These are phyloP conservation scores for Rhagologus leucostigma DNA, from an alignment of 2,113 vertebrate genomes.

Conservation along the genomic window DNA sequence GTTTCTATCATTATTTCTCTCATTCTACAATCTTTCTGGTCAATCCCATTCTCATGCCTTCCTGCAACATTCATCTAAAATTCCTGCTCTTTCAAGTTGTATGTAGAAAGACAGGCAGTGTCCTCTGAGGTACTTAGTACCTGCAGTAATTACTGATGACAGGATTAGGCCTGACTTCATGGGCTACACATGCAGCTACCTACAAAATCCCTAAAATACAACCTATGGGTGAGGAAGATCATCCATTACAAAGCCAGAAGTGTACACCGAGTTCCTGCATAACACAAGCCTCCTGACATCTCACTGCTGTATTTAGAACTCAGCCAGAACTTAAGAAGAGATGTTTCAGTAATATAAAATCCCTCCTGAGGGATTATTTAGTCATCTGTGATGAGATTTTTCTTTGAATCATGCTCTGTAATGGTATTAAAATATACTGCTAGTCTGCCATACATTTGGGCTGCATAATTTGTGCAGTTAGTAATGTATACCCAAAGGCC, in stretches of 20 bases:
- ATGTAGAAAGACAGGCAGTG: background rate
- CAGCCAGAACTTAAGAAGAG: background rate
- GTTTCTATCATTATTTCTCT: background rate
- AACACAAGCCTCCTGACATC: background rate
- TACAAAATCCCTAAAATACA: background rate
- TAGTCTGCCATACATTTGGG: constrained; percentile 5
- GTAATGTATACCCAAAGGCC: constrained; percentile 31
- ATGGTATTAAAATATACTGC: constrained; percentile 21
- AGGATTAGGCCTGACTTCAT: background rate
- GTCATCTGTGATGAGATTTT: constrained; percentile 32
- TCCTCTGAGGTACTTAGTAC: background rate
- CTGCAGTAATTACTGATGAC: background rate
- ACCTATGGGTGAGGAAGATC: background rate
- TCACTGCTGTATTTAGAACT: constrained; percentile 1
- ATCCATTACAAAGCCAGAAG: background rate
- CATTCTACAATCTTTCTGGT: background rate
- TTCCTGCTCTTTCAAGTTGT: background rate
- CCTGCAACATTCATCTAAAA: background rate
- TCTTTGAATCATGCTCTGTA: constrained; percentile 24
- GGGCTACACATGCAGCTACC: background rate
- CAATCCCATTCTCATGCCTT: background rate
- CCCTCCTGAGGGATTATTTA: constrained; percentile 30
- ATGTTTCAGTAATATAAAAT: constrained; percentile 13
- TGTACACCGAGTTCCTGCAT: background rate
- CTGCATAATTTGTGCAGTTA: constrained; percentile 15